Conservation (phyloP, 2,113 vertebrate species). For the Chlorocebus sabaeus region DNA sequence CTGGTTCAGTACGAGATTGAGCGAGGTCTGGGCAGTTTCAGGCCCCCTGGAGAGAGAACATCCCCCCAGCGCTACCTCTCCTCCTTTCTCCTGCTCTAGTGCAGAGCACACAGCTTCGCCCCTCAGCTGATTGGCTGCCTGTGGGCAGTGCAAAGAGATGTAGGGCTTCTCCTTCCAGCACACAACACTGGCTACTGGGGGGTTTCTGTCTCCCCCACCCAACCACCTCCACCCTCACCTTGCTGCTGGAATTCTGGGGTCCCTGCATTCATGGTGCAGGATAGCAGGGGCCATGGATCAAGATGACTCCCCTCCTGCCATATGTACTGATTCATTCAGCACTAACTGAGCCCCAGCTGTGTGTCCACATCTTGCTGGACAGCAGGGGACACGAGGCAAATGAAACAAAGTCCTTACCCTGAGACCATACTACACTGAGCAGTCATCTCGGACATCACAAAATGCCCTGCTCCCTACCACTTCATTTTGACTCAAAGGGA, state of each 20-base stretch:
- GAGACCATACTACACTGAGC: neutral
- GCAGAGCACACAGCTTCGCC: neutral
- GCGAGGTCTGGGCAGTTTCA: neutral
- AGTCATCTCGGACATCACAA: accelerated
- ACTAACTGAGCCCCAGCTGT: neutral
- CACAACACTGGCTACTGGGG: no score
- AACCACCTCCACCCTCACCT: neutral
- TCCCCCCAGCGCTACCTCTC: accelerated
- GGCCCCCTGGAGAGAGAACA: accelerated
- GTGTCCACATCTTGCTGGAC: neutral
- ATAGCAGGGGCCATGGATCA: neutral
- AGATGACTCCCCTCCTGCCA: neutral
- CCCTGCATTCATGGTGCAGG: no score
- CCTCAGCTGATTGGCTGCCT: neutral
- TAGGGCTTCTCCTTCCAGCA: neutral
- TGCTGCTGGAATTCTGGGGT: neutral
- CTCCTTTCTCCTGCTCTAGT: neutral
- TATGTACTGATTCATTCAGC: neutral
- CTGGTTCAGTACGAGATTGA: neutral
- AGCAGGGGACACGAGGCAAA: neutral
- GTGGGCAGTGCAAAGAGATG: neutral
- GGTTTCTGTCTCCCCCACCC: neutral
- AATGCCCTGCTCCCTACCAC: neutral
- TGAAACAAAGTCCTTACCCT: neutral
- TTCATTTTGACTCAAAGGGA: neutral